phyloP scores from a whole-genome alignment of 1,140 invertebrate genomes.

The Habropoda laboriosa region DNA sequence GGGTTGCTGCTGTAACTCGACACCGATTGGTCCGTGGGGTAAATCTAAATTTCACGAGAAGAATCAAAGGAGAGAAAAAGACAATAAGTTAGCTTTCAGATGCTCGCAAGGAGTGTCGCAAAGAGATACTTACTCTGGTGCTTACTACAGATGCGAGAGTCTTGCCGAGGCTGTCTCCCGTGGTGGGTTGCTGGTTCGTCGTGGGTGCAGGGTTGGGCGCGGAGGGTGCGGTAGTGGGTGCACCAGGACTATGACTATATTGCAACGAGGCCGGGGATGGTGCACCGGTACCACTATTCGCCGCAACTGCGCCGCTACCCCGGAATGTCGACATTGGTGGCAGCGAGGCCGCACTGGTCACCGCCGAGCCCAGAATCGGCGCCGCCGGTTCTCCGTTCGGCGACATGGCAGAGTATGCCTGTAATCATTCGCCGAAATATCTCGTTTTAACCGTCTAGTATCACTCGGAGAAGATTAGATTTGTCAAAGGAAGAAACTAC shows the following conservation, averaged over 20 bases:
- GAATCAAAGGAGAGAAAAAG: slow-evolving; percentile 18
- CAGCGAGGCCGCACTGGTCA: slow-evolving; percentile 87
- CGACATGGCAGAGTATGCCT: slow-evolving; percentile 84
- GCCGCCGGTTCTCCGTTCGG: slow-evolving; percentile 80
- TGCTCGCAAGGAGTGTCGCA: not conserved
- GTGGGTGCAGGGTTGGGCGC: slow-evolving; percentile 81
- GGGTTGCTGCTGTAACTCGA: slow-evolving; percentile 96
- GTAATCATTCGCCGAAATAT: slow-evolving; percentile 70
- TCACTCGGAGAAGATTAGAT: not conserved
- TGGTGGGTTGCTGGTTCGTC: slow-evolving; percentile 80
- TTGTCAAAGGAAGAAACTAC: too few relatives aligned
- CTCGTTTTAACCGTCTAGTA: too few relatives aligned
- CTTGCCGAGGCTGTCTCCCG: slow-evolving; percentile 90
- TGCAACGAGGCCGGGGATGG: slow-evolving; percentile 84
- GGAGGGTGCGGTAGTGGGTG: slow-evolving; percentile 80
- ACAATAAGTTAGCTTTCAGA: too few relatives aligned
- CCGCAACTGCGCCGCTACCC: slow-evolving; percentile 82
- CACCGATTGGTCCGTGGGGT: slow-evolving; percentile 92
- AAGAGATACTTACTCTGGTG: slow-evolving; percentile 72
- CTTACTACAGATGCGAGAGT: slow-evolving; percentile 88
- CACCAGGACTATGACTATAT: slow-evolving; percentile 81
- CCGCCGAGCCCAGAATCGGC: slow-evolving; percentile 81
- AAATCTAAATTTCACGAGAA: slow-evolving; percentile 86
- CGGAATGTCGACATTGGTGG: slow-evolving; percentile 97
- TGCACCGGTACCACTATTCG: slow-evolving; percentile 79